Evolutionary conservation across 2,113 vertebrate species (phyloP).

Genomic region (Bucco capensis): DNA sequence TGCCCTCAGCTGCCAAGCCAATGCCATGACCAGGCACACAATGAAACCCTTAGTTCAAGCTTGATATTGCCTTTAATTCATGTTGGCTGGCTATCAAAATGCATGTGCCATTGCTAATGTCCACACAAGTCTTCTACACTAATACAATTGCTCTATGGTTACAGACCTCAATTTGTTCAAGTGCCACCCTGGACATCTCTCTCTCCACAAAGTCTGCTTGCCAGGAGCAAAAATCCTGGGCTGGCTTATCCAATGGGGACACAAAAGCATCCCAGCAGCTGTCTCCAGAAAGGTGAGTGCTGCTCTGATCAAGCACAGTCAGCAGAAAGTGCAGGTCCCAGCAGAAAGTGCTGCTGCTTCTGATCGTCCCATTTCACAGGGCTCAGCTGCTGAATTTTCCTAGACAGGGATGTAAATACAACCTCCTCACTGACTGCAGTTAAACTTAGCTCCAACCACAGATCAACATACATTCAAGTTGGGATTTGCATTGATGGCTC

Average conservation of each 20-base stretch:
- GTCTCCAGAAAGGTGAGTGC: rapidly evolving
- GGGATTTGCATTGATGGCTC: not conserved
- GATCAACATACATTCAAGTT: not conserved
- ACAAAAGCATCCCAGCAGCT: not conserved
- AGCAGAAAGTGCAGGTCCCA: not conserved
- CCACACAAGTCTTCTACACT: not conserved
- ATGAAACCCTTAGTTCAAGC: not conserved
- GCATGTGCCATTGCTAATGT: not conserved
- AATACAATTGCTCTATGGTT: not conserved
- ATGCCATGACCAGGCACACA: not conserved
- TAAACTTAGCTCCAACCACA: not conserved
- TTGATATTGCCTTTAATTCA: not conserved
- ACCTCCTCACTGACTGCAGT: not conserved
- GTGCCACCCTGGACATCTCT: not conserved
- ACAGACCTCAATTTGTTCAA: not conserved
- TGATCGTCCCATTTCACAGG: not conserved
- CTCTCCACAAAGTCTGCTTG: rapidly evolving
- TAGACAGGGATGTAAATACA: not conserved
- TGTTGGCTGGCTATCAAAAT: not conserved
- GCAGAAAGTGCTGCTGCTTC: not conserved
- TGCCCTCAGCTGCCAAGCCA: not conserved
- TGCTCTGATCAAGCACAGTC: not conserved
- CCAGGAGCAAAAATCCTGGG: not conserved
- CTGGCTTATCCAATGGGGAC: not conserved
- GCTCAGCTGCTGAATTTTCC: not conserved